Base-by-base conservation (phyloP, 2,113 vertebrate genomes). In the Varanus komodoensis region DNA sequence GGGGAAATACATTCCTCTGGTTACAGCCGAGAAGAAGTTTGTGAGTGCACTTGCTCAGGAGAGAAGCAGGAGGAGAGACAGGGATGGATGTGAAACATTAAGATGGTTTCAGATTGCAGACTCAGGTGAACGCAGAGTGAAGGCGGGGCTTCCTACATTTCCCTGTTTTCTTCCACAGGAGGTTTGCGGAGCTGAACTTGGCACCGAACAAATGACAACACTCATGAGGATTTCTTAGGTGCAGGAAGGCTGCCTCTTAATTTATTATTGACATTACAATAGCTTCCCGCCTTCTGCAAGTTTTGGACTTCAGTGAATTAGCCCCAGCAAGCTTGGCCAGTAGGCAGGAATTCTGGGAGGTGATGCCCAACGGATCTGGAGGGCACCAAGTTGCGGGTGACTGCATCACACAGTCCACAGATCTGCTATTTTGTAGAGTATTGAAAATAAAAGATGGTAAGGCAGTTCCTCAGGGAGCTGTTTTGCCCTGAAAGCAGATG, bases 1-100 rank as follows among this genome's bases (percentile, higher is more conserved):
- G 44, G 90, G 93, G 93, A 94, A 95, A 93, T 94, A 15, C 69
- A 81, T 94, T 95, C 93, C 92, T 95, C 77, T 0, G 0, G 52
- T 57, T 71, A 12, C 93, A 94, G 92, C 89, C 93, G 93, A 86
- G 93, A 95, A 95, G 94, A 89, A 68, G 5, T 67, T 19, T n/a
- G 77, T 29, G 9, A 27, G 8, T 83, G 75, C 92, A 84, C 92
- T 90, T 89, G 91, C 48, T 32, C 23, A 21, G 0, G n/a, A 54
- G 32, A 25, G 44, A 25, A 8, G 69, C 32, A 8, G 23, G 0
- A 0, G 94, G 88, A 90, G 93, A 93, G 92, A 75, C 93, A 64
- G 19, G 61, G 61, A 64, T 64, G 61, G 61, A 64, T 64, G 17
- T 19, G 61, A 64, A 92, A 27, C 68, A 32, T 78, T 67, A 38